Evolutionary conservation across 2,888 invertebrate genomes (phyloP).

Genomic region (Amblyjoppa proteus): DNA sequence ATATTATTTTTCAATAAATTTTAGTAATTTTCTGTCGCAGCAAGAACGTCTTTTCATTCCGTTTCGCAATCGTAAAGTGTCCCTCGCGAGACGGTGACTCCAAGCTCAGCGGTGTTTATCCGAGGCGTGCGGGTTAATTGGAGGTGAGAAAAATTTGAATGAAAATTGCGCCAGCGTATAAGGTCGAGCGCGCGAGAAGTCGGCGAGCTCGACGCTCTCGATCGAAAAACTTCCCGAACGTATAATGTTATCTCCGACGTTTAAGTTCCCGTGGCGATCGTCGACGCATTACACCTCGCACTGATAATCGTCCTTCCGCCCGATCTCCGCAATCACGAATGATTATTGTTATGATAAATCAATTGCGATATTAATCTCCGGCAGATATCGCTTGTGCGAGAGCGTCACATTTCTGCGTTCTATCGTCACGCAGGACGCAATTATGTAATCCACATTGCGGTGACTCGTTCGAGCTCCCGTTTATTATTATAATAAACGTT

Average conservation of each 20-base stretch:
- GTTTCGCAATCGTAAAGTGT: constrained; percentile 22
- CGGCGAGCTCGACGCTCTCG: neutral
- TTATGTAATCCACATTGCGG: constrained; percentile 55
- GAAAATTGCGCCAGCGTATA: constrained; percentile 47
- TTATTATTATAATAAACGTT: constrained; percentile 64
- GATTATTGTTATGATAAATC: constrained; percentile 49
- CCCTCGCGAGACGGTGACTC: constrained; percentile 16
- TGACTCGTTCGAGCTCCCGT: constrained; percentile 19
- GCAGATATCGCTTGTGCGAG: neutral
- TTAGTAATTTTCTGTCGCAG: neutral
- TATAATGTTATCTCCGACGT: neutral
- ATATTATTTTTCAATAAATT: neutral
- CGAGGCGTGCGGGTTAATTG: constrained; percentile 61
- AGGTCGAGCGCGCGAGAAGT: neutral
- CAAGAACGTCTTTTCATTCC: neutral
- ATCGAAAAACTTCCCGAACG: neutral
- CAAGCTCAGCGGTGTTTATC: constrained; percentile 43
- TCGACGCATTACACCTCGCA: neutral
- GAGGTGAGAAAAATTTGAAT: constrained; percentile 64
- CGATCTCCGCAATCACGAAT: constrained; percentile 21
- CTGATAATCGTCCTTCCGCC: constrained; percentile 35
- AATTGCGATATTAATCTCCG: constrained; percentile 36
- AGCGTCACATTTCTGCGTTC: constrained; percentile 53
- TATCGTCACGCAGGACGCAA: constrained; percentile 59
- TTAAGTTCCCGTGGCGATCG: neutral